Conservation (phyloP, 2,113 vertebrate genomes). For the Psittacus erithacus region DNA sequence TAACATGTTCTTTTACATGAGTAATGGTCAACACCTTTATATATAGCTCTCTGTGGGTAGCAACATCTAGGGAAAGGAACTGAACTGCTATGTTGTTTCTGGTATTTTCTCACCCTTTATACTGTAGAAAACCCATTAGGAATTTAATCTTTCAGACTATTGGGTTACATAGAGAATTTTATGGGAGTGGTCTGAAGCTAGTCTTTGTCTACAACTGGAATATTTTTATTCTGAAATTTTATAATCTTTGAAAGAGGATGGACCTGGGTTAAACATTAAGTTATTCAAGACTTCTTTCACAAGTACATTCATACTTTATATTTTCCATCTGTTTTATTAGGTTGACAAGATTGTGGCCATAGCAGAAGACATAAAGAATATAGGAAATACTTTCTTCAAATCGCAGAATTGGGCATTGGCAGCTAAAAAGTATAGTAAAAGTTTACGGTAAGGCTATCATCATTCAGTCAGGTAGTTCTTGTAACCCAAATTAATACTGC, state of each 20-base stretch:
- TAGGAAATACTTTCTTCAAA: conserved; percentile 95
- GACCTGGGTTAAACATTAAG: not conserved
- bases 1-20: not conserved
- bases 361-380: conserved; percentile 92
- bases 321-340: conserved; percentile 75
- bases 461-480: conserved; percentile 7
- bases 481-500: not conserved
- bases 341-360: conserved; percentile 86
- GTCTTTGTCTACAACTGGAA: not conserved
- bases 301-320: conserved; percentile 21
- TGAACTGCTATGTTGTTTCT: not conserved
- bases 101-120: not conserved
- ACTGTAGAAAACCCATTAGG: not conserved
- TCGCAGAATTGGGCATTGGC: conserved; percentile 91
- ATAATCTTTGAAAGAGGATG: not conserved
- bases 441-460: conserved; percentile 83
- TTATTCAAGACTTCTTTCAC: not conserved
- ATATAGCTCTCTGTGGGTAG: not conserved
- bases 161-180: not conserved
- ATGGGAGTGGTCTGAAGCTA: not conserved
- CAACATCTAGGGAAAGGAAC: not conserved
- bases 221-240: not conserved
- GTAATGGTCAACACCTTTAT: not conserved
- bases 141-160: not conserved
- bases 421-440: conserved; percentile 90